These are phyloP conservation scores for Metridium senile DNA, from an alignment of 92 coral and sea anemone genomes.

Conservation along the genomic window DNA sequence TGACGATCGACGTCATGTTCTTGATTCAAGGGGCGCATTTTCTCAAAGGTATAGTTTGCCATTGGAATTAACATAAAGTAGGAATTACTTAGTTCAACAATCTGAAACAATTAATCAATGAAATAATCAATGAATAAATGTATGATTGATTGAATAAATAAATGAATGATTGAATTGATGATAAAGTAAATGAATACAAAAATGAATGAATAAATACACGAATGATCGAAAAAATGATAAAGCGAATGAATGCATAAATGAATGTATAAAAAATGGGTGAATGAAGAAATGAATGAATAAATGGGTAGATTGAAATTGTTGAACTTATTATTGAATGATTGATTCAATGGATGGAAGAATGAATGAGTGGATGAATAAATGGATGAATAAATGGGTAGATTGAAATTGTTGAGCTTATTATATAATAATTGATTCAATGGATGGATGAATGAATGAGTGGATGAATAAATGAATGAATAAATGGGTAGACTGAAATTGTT, in stretches of 20 bases:
- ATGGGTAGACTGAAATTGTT: no score
- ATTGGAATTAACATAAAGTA: slow-evolving; percentile 80
- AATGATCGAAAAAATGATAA: background rate
- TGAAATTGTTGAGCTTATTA: no score
- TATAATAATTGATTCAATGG: no score
- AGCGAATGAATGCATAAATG: background rate
- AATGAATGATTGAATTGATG: background rate
- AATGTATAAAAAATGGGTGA: no score
- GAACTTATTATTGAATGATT: background rate
- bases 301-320: background rate
- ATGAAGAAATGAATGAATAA: no score
- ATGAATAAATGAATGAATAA: no score
- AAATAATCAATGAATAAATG: background rate
- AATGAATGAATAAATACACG: background rate
- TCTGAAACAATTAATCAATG: slow-evolving; percentile 30
- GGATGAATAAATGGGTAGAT: background rate
- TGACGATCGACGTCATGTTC: slow-evolving; percentile 36
- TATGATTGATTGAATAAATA: background rate
- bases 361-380: background rate
- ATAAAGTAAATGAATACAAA: background rate
- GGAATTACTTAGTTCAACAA: slow-evolving; percentile 76
- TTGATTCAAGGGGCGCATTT: slow-evolving; percentile 65
- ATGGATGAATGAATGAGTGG: no score
- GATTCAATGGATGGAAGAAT: background rate
- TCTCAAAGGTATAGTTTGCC: slow-evolving; percentile 67